Percentiles rank a stretch among this genome's conserved stretches.
Evolutionary conservation across 2,113 vertebrate species (phyloP).

Genomic region (Chitala chitala): DNA sequence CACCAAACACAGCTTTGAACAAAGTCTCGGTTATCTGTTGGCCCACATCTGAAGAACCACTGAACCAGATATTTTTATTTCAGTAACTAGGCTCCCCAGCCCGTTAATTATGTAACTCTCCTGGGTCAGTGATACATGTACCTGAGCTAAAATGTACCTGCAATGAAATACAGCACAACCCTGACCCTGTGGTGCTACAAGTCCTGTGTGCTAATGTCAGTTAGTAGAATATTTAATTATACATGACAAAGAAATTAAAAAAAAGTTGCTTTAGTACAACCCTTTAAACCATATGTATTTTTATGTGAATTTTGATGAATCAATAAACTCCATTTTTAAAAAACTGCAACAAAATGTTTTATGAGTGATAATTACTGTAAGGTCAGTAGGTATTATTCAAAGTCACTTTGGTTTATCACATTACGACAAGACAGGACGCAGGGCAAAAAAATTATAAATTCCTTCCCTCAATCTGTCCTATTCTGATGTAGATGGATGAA

Average conservation of each 20-base stretch:
- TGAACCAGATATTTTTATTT: background rate
- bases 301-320: slow-evolving; percentile 83
- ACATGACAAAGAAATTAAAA: slow-evolving; percentile 58
- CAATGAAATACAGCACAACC: slow-evolving; percentile 43
- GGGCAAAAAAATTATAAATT: slow-evolving; percentile 98
- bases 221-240: slow-evolving; percentile 63
- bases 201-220: slow-evolving; percentile 61
- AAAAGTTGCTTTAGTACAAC: slow-evolving; percentile 42
- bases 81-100: background rate
- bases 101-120: background rate
- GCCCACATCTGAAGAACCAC: background rate
- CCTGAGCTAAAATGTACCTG: slow-evolving; percentile 34
- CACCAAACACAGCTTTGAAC: too few species aligned
- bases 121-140: slow-evolving; percentile 6
- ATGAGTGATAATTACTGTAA: slow-evolving; percentile 90
- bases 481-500: slow-evolving; percentile 99
- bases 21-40: background rate
- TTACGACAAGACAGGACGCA: slow-evolving; percentile 90
- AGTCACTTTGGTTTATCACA: slow-evolving; percentile 99
- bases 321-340: slow-evolving; percentile 82
- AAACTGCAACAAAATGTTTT: slow-evolving; percentile 85
- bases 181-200: slow-evolving; percentile 45
- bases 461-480: slow-evolving; percentile 98
- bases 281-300: slow-evolving; percentile 73
- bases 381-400: slow-evolving; percentile 98